Evolutionary conservation across 2,113 vertebrate genomes (phyloP), one percentile per base, ranked within the genome.

Genomic region (Gymnobelideus leadbeateri): DNA sequence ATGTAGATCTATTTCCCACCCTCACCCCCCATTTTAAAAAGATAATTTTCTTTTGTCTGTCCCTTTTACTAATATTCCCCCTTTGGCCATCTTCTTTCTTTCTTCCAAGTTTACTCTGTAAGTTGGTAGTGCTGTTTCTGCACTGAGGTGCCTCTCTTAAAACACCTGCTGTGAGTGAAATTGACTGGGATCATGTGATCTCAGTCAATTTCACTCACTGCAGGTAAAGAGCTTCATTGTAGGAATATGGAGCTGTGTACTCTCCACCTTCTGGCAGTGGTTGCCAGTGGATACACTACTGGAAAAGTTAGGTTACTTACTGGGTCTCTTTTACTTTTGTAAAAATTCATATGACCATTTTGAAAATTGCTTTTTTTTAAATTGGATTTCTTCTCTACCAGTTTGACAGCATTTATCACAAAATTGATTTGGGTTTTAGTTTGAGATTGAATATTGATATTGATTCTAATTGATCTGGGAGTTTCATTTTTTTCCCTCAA

Each of bases 111-210:
- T 97, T 47, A 51, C 51, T 55, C 51, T 96, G 0, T 94, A 94
- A 96, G 95, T 94, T 97, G 93, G 97, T 97, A 91, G 95, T 61
- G 92, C 92, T 94, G 52, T 95, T 96, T 94, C 24, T 92, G 91
- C 95, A 91, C 93, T 94, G 51, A 95, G 94, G 93, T 96, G 92
- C 97, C 97, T 97, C 95, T 16, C 94, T 98, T 97, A 94, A 97
- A 96, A 94, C 96, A 54, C 97, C 95, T 97, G 95, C 97, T 98
- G 97, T 94, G 97, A 98, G 94, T 95, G 95, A 98, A 98, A 98
- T 98, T 98, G 97, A 89, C 95, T 96, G 94, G 92, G 94, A 96
- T 95, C 97, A 93, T 61, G 92, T 96, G 61, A 96, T 95, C 96
- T 96, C 50, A 96, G 95, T 91, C 98, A 96, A 96, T 98, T 98